Evolutionary conservation across 1,140 invertebrate genomes (phyloP), one percentile per base, ranked within the genome.

Genomic region (Heliothis subflexa): DNA sequence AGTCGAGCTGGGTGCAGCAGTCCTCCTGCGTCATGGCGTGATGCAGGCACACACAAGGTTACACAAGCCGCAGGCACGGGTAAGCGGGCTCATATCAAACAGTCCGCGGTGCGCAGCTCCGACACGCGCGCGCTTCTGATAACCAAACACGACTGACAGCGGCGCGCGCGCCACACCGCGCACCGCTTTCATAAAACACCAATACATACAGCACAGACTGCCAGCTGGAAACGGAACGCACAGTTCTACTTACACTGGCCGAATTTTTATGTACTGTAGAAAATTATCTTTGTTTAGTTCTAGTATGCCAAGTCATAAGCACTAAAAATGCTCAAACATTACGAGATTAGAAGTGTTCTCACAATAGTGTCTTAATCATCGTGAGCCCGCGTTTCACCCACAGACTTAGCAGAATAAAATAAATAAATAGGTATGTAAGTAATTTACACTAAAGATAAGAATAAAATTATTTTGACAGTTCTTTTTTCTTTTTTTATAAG

Each of bases 11-110:
- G 47, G 80, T 79, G 80, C 81, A 88, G 52, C 86, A 72, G 54
- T 92, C 89, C 75, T 94, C 93, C 75, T 89, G 88, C 80, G 92
- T 94, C 93, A 94, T 94, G 73, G 78, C 85, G 85, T 50, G 79
- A 82, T 78, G 80, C 80, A 81, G 72, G 61, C 80, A 84, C 75
- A 76, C 85, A 78, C 83, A 61, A 78, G 83, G 82, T 89, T 84
- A 88, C 91, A 90, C 86, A 89, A 88, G 86, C 84, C 79, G 78
- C 83, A 79, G 79, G 83, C 76, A 52, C 74, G 81, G 78, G 80
- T 80, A 85, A 82, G 81, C 84, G 84, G 80, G 85, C 74, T 87
- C 91, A 94, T 94, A 81, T 89, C 87, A 90, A 85, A 75, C 68
- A 18, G 21, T 85, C 82, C 83, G 88, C 87, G 21, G 76, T 78